Percentiles rank a stretch among this genome's conserved stretches.
Conservation (phyloP, 2,113 vertebrate species). For the Thamnaconus septentrionalis region DNA sequence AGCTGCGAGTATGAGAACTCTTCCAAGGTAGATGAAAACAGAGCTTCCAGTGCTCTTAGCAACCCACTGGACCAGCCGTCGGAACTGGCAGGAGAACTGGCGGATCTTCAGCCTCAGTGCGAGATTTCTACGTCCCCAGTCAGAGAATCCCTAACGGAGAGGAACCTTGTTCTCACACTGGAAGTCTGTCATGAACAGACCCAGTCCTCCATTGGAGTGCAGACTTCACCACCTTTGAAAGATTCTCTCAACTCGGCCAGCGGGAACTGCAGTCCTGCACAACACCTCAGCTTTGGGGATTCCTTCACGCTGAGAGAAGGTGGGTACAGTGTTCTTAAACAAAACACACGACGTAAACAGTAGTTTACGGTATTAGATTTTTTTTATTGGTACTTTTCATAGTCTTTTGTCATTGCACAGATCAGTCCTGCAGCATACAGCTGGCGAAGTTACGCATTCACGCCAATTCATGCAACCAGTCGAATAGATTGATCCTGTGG, state of each 20-base stretch:
- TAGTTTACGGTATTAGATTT: too few species aligned
- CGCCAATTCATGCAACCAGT: too few species aligned
- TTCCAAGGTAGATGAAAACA: slow-evolving; percentile 51
- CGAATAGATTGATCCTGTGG: too few species aligned
- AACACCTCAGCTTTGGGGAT: slow-evolving; percentile 82
- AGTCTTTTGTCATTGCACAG: too few species aligned
- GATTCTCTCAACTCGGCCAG: slow-evolving; percentile 78
- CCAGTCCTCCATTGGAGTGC: slow-evolving; percentile 76
- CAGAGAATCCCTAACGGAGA: slow-evolving; percentile 83
- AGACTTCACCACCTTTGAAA: slow-evolving; percentile 77
- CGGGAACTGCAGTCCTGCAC: slow-evolving; percentile 82
- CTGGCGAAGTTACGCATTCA: too few species aligned
- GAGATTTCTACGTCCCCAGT: slow-evolving; percentile 82
- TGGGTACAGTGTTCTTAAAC: too few species aligned
- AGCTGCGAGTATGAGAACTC: slow-evolving; percentile 78
- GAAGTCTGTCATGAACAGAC: slow-evolving; percentile 78
- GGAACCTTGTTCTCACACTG: slow-evolving; percentile 92
- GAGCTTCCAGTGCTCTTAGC: slow-evolving; percentile 81
- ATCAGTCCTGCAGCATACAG: too few species aligned
- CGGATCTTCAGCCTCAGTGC: slow-evolving; percentile 83
- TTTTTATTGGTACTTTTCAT: too few species aligned
- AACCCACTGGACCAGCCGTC: slow-evolving; percentile 95
- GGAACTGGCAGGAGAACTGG: slow-evolving; percentile 88
- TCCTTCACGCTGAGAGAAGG: slow-evolving; percentile 2
- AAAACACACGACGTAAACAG: too few species aligned